Evolutionary conservation across 2,113 vertebrate species (phyloP), one percentile per base, ranked within the genome.

Genomic region (Pseudorasbora parva): DNA sequence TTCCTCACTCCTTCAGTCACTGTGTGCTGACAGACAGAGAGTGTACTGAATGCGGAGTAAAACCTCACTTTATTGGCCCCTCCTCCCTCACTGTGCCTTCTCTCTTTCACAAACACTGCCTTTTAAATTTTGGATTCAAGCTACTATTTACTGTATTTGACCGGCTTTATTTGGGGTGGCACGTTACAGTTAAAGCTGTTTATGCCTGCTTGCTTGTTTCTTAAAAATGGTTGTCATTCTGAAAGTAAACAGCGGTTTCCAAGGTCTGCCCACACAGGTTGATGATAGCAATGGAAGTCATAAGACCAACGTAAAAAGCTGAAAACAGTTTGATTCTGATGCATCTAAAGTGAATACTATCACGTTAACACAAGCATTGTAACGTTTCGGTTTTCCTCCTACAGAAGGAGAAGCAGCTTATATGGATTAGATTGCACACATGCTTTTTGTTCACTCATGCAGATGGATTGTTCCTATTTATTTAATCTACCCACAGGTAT

Each of bases 31-130:
- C 51, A 77, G 19, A 80, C 51, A 77, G 10, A 41, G 10, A 54
- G 72, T 75, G 72, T 62, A 17, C 33, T 73, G 25, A 83, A 74
- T 19, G 60, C 45, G 17, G 47, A 78, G 43, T 66, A 49, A 62
- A 54, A 77, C 68, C 27, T 84, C 25, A 78, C 62, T 51, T 76
- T 17, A 60, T 23, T 27, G 84, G 80, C 84, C 81, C 86, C 78
- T 87, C 83, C 83, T 74, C n/a, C 33, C 51, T 4, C 7, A 41
- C 47, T 62, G n/a, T 30, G 49, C 30, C 33, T 41, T 59, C 77
- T 81, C 75, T 25, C 80, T 85, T 60, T 59, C 79, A 78, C 30
- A 66, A 30, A 43, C 66, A 17, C 69, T 30, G 12, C 33, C 75
- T 3, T 37, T 17, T 66, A n/a, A n/a, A n/a, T 30, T 54, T 7